phyloP scores from a whole-genome alignment of 2,797 vertebrate species.

The Neosilurus mollespiculum region DNA sequence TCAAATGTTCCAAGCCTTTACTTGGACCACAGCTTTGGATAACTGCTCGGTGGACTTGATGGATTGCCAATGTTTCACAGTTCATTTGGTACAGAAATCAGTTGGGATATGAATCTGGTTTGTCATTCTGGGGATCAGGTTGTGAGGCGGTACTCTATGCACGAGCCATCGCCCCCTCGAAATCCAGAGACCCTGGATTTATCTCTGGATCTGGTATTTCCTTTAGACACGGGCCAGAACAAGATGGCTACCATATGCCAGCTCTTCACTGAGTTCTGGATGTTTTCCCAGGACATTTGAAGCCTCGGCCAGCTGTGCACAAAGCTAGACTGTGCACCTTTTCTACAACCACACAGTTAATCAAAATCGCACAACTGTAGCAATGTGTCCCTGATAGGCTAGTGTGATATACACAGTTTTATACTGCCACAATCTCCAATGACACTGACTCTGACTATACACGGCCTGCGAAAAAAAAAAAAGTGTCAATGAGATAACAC shows the following conservation, averaged over 20 bases:
- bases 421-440: not conserved
- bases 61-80: conserved; percentile 9
- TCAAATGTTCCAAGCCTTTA: conserved; percentile 11
- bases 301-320: conserved; percentile 41
- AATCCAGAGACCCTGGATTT: conserved; percentile 55
- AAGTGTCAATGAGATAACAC: too few species aligned
- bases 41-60: not conserved
- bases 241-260: conserved; percentile 79
- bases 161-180: conserved; percentile 20
- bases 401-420: not conserved
- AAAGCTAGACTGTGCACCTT: conserved; percentile 34
- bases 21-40: conserved; percentile 21
- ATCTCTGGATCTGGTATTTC: conserved; percentile 62
- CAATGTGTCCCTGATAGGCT: not conserved
- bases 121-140: conserved; percentile 26
- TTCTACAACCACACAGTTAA: conserved; percentile 34
- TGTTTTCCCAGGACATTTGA: conserved; percentile 44
- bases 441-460: not conserved
- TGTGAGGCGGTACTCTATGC: not conserved
- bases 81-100: conserved; percentile 23
- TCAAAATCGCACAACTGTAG: conserved; percentile 26
- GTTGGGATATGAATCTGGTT: conserved; percentile 4
- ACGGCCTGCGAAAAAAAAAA: too few species aligned
- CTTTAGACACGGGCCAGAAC: conserved; percentile 66
- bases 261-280: conserved; percentile 63